A percentile compares a stretch with the other conserved stretches of the same genome.
Conservation (phyloP, 2,888 invertebrate genomes). For the Xestia ashworthii region DNA sequence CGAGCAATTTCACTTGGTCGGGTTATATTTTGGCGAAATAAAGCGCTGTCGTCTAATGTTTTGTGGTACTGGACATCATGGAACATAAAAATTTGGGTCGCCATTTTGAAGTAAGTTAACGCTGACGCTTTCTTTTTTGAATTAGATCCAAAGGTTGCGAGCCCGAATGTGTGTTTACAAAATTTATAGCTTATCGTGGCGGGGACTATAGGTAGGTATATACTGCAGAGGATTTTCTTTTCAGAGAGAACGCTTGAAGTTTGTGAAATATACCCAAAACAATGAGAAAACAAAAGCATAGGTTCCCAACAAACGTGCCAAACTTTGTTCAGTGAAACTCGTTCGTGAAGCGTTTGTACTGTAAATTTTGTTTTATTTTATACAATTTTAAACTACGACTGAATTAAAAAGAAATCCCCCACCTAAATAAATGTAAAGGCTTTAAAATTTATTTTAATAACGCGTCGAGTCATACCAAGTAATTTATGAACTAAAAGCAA, state of each 20-base stretch:
- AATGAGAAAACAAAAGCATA: conserved; percentile 24
- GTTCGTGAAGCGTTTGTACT: not conserved
- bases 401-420: not conserved
- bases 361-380: not conserved
- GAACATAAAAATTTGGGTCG: no score
- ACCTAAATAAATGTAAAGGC: not conserved
- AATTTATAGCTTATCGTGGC: no score
- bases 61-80: no score
- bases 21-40: no score
- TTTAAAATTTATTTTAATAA: not conserved
- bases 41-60: no score
- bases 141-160: no score
- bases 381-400: not conserved
- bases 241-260: not conserved
- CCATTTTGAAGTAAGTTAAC: no score
- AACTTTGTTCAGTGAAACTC: not conserved
- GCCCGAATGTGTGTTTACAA: no score
- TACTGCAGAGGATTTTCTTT: not conserved
- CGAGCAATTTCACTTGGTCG: no score
- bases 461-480: not conserved
- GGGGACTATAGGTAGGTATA: not conserved
- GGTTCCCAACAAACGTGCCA: conserved; percentile 25
- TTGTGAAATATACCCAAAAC: conserved; percentile 29
- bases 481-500: not conserved
- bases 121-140: no score